Base-by-base conservation (phyloP, 53 echinoderm and acorn worm genomes). In the Crossaster papposus region DNA sequence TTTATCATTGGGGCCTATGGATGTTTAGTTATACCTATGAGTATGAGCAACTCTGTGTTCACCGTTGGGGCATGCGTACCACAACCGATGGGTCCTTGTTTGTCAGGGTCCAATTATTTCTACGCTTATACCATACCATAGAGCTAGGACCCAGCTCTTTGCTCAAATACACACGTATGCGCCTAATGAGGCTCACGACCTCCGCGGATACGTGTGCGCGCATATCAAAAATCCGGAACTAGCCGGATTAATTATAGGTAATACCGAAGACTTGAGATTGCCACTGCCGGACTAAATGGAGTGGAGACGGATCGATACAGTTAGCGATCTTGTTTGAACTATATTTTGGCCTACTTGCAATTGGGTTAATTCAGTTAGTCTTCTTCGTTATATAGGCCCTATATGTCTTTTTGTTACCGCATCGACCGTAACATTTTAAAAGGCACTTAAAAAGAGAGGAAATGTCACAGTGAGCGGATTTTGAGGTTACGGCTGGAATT, bases 211-310 rank as follows among this genome's bases (percentile, higher is more conserved):
- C 63, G 81, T 81, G 81, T 22, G 20, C 36, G 32, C 15, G 55
- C 63, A 81, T 81, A 81, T 22, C 5, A n/a, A n/a, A 55, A 58
- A 33, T 34, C 33, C 4, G 34, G 32, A 62, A 34, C 58, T 33
- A 30, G 14, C 30, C 81, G 36, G 81, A 81, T 81, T 32, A 58
- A 62, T 81, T 62, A n/a, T n/a, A 32, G 26, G 30, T 62, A 81
- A 58, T 63, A 62, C 62, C 62, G 34, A 58, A 58, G 81, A 81
- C 81, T 81, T 81, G 63, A 32, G 31, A 64, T 35, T 26, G 30
- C 68, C 68, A 68, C 68, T 28, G 18, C 35, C 36, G 33, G 62
- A 63, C 62, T 54, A 30, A 81, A 81, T 81, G 33, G 54, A 79
- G 79, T n/a, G 68, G 11, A 23, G 54, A 24, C 17, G n/a, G 54